phyloP scores from a whole-genome alignment of 2,888 invertebrate species.

The Scaptomyza flava region DNA sequence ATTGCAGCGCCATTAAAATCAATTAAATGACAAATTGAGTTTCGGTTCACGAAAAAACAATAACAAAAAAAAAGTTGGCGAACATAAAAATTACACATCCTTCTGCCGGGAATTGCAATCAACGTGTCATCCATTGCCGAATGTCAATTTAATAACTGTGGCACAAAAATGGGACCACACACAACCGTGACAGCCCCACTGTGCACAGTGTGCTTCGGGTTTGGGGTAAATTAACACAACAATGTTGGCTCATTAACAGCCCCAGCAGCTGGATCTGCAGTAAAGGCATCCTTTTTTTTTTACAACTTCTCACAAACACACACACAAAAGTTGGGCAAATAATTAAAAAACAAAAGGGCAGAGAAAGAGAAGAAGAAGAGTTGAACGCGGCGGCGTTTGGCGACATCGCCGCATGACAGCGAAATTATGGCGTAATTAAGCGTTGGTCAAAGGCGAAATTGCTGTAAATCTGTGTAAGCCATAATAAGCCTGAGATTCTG shows the following conservation, averaged over 20 bases:
- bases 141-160: constrained; percentile 76
- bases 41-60: constrained; percentile 65
- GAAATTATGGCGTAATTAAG: constrained; percentile 75
- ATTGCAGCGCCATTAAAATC: constrained; percentile 72
- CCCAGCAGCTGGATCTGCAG: constrained; percentile 10
- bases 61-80: constrained; percentile 68
- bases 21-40: constrained; percentile 80
- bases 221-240: constrained; percentile 81
- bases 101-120: constrained; percentile 78
- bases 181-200: constrained; percentile 12
- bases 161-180: constrained; percentile 15
- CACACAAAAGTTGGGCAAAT: constrained; percentile 66
- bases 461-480: constrained; percentile 70
- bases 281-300: constrained; percentile 49
- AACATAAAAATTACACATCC: constrained; percentile 76
- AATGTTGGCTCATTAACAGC: constrained; percentile 82
- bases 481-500: constrained; percentile 39
- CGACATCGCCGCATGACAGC: constrained; percentile 43
- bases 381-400: constrained; percentile 40
- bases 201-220: constrained; percentile 40
- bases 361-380: constrained; percentile 10
- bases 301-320: constrained; percentile 56
- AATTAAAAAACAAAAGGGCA: constrained; percentile 74
- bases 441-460: constrained; percentile 24
- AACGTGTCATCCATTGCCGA: constrained; percentile 67